phyloP scores from a whole-genome alignment of 2,113 vertebrate genomes.

The Blennius ocellaris region DNA sequence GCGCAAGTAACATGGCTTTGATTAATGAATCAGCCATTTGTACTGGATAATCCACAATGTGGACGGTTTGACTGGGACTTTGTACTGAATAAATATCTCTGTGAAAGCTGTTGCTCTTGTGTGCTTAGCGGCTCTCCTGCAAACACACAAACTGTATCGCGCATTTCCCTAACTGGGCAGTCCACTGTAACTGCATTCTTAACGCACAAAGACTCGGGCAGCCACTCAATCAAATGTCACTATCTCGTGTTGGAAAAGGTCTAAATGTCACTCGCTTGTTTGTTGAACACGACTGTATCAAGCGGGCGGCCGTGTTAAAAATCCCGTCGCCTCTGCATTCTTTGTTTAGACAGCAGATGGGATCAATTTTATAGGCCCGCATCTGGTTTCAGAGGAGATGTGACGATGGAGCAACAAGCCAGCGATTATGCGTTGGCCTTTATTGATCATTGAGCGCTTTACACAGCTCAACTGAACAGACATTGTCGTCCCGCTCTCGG shows the following conservation, averaged over 20 bases:
- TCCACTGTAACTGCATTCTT: neutral
- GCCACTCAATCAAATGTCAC: conserved; percentile 5
- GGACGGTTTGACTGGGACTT: neutral
- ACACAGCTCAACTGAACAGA: conserved; percentile 41
- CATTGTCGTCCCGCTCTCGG: conserved; percentile 19
- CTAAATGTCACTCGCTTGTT: conserved; percentile 13
- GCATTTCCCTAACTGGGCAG: conserved; percentile 4
- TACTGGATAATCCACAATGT: neutral
- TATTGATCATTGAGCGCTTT: conserved; percentile 31
- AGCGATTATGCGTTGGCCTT: conserved; percentile 28
- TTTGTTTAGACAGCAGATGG: conserved; percentile 2
- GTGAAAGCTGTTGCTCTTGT: neutral
- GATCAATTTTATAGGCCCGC: conserved; percentile 12
- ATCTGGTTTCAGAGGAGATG: neutral
- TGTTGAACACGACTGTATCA: conserved; percentile 4
- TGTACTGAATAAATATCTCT: conserved; percentile 3
- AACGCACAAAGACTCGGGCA: neutral
- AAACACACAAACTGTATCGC: conserved; percentile 5
- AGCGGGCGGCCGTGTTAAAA: conserved; percentile 1
- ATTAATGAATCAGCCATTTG: neutral
- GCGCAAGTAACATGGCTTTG: neutral
- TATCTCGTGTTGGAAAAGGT: conserved; percentile 10
- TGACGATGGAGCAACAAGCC: conserved; percentile 18
- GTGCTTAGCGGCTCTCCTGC: no score
- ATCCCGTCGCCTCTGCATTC: neutral